A percentile compares a stretch with the other conserved stretches of the same genome.
Conservation (phyloP, 30 jellyfish, hydroid and myxozoan species). For the Haliclystus octoradiatus region DNA sequence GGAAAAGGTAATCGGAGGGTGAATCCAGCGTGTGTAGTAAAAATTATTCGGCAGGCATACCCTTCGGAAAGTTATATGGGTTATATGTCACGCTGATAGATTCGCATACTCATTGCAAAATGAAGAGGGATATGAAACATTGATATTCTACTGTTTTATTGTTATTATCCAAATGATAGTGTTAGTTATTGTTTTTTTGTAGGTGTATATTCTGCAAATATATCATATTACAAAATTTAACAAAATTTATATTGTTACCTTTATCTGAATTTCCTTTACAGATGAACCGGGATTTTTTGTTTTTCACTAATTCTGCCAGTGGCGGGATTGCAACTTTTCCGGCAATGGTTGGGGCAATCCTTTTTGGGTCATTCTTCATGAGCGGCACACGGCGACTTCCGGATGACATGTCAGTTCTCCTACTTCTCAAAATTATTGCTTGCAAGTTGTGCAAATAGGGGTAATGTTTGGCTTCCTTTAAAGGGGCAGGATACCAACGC, state of each 20-base stretch:
- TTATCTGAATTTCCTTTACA: no score
- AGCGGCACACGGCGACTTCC: not conserved
- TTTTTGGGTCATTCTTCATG: slow-evolving; percentile 12
- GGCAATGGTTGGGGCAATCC: slow-evolving; percentile 23
- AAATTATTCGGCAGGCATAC: slow-evolving; percentile 4
- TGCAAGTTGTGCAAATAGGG: not conserved
- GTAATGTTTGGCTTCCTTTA: not conserved
- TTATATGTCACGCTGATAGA: not conserved
- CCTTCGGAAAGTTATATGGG: slow-evolving; percentile 3
- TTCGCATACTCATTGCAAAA: not conserved
- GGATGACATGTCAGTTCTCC: not conserved
- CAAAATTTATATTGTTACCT: no score
- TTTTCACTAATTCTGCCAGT: slow-evolving; percentile 2
- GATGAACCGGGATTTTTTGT: not conserved
- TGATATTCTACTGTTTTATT: no score
- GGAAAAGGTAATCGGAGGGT: slow-evolving; percentile 16
- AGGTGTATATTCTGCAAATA: no score
- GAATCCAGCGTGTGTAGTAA: slow-evolving; percentile 9
- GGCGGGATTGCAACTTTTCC: slow-evolving; percentile 1
- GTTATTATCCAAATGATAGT: no score
- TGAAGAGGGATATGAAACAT: not conserved
- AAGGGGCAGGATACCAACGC: slow-evolving; percentile 5
- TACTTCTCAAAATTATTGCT: not conserved
- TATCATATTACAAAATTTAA: no score
- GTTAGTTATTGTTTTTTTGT: no score